Evolutionary conservation across 1,140 invertebrate species (phyloP), one percentile per base, ranked within the genome.

Genomic region (Solenopsis invicta): DNA sequence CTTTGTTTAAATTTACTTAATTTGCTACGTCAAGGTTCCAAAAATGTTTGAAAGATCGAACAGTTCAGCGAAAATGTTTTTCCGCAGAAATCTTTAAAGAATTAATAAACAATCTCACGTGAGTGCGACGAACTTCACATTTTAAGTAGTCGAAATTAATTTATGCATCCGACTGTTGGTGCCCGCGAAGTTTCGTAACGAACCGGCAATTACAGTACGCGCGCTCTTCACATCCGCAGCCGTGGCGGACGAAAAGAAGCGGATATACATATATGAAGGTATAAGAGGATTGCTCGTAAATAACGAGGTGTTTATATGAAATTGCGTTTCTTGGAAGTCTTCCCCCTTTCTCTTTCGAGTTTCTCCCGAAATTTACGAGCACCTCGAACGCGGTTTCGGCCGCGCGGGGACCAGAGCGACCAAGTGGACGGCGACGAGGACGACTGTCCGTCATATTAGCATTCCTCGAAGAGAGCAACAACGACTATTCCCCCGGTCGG

Each of bases 241-340:
- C 64, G 62, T 18, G 62, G 77, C 62, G 61, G 64, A 6, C 74
- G 21, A 61, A 29, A 8, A 45, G 54, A 48, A 12, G 24, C 37
- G 67, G 21, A 72, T 48, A 72, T 54, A 41, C 41, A 41, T 41
- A 41, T 41, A 74, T 56, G 56, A 56, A 71, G 45, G 45, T 50
- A 85, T 59, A 87, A 87, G 78, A 89, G 78, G 45, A 88, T 87
- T 62, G 87, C 87, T 91, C 89, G 85, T 91, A 91, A 91, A 91
- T 91, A 91, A 91, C 80, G 54, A 87, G 80, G 76, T 91, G 89
- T 91, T 91, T 91, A 91, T 87, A 90, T 71, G 88, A 87, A 89
- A 91, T 91, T 89, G 88, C 85, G 48, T 62, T 91, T 91, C 90
- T 89, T 74, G 85, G 90, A 91, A 91, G 89, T 67, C 84, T 88